Evolutionary conservation across 2,888 invertebrate species (phyloP).

Genomic region (Tholera decimalis): DNA sequence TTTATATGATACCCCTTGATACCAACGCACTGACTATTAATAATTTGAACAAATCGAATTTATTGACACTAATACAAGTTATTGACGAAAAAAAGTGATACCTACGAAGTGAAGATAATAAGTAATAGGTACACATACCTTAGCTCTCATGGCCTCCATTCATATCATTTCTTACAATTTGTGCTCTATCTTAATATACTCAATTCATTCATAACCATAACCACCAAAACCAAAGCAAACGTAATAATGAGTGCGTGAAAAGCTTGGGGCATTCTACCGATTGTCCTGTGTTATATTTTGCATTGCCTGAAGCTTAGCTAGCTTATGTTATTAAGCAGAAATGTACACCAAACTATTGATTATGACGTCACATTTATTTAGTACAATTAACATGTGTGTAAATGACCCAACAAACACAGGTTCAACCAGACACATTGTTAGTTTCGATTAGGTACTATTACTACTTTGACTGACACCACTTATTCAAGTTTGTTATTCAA

Average conservation of each 20-base stretch:
- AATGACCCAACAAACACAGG: slow-evolving; percentile 14
- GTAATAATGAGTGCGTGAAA: not conserved
- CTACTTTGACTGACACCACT: slow-evolving; percentile 1
- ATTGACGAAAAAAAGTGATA: too few relatives aligned
- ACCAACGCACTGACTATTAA: too few relatives aligned
- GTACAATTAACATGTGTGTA: not conserved
- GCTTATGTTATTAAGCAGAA: slow-evolving; percentile 8
- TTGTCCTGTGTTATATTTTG: too few relatives aligned
- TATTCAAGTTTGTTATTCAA: not conserved
- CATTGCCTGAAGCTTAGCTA: not conserved
- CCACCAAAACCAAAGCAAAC: not conserved
- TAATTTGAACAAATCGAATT: too few relatives aligned
- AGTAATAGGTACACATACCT: too few relatives aligned
- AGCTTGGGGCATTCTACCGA: not conserved
- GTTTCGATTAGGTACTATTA: slow-evolving; percentile 3
- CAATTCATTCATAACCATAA: not conserved
- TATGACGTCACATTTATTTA: slow-evolving; percentile 38
- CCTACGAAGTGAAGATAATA: too few relatives aligned
- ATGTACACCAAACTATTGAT: slow-evolving; percentile 9
- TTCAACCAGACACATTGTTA: slow-evolving; percentile 10
- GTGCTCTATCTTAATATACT: too few relatives aligned
- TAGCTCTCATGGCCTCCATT: too few relatives aligned
- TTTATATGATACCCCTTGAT: too few relatives aligned
- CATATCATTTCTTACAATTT: too few relatives aligned
- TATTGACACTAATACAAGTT: too few relatives aligned